Evolutionary conservation across 2,797 vertebrate genomes (phyloP).

Genomic region (Fratercula arctica): DNA sequence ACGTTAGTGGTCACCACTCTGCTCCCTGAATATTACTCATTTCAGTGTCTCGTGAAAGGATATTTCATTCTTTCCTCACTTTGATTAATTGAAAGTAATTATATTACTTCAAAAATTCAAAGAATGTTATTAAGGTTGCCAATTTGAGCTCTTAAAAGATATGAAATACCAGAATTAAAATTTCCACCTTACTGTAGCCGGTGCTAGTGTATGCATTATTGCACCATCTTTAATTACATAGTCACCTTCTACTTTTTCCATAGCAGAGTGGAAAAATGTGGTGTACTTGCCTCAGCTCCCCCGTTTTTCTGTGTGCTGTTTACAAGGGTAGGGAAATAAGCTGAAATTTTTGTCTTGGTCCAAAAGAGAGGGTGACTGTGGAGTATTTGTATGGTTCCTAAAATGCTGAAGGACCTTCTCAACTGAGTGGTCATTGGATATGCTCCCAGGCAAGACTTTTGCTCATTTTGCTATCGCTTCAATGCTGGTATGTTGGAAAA

Average conservation of each 20-base stretch:
- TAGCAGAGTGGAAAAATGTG: constrained; percentile 24
- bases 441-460: not conserved
- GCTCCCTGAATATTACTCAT: not conserved
- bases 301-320: not conserved
- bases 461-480: not conserved
- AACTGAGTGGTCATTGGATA: not conserved
- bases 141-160: not conserved
- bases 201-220: not conserved
- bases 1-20: not conserved
- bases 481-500: not conserved
- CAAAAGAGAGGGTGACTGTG: not conserved
- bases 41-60: not conserved
- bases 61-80: constrained; percentile 27
- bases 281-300: not conserved
- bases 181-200: not conserved
- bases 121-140: constrained; percentile 13
- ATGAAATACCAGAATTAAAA: constrained; percentile 1
- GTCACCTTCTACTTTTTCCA: constrained; percentile 7
- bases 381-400: not conserved
- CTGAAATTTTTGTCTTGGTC: not conserved
- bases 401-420: not conserved
- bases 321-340: not conserved
- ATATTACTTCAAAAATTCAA: not conserved
- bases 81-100: constrained; percentile 33
- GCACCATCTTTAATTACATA: not conserved